Conservation (phyloP, 2,113 vertebrate genomes). For the Notiomystis cincta region DNA sequence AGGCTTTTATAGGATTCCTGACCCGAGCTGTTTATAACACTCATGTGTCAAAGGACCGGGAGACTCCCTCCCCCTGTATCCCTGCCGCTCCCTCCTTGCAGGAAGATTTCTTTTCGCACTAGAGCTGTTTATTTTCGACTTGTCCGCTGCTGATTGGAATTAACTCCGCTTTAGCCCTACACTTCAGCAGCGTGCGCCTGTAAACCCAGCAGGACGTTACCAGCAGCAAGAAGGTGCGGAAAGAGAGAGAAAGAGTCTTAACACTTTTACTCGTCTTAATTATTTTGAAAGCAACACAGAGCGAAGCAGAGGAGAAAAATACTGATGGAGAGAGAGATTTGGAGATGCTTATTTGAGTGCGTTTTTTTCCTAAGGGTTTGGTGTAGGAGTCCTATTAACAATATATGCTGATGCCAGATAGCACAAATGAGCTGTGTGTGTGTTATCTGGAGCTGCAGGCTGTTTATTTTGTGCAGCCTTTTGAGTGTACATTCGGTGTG, state of each 20-base stretch:
- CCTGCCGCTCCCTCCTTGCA: neutral
- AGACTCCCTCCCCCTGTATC: neutral
- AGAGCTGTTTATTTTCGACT: conserved; percentile 15
- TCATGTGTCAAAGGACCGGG: neutral
- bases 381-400: conserved; percentile 43
- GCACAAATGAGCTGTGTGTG: conserved; percentile 5
- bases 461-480: conserved; percentile 62
- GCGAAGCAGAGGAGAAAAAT: neutral
- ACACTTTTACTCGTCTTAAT: neutral
- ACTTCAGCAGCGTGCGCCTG: neutral
- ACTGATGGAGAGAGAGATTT: conserved; percentile 33
- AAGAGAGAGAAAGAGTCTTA: neutral
- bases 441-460: conserved; percentile 58
- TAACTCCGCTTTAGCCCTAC: neutral
- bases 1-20: neutral
- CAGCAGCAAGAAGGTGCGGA: neutral
- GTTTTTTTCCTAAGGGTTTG: conserved; percentile 26
- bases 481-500: conserved; percentile 19
- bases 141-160: neutral
- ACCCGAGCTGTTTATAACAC: conserved; percentile 4
- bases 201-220: neutral
- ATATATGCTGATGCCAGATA: conserved; percentile 45
- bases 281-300: conserved; percentile 3
- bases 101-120: neutral
- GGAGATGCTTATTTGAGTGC: neutral